Conservation (phyloP, 2,797 vertebrate genomes). For the Sebastes reedi region DNA sequence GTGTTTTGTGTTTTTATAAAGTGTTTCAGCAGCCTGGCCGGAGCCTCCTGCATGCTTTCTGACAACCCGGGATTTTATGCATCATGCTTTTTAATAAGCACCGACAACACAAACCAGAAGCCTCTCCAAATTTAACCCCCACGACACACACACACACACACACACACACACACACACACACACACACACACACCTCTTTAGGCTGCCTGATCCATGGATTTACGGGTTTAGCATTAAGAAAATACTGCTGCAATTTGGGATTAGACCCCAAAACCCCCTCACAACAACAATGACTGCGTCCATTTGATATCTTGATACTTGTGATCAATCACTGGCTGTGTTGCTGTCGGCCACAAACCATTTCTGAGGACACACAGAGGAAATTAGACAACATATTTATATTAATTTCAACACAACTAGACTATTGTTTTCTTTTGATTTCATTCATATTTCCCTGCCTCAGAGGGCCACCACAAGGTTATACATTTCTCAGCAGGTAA, state of each 20-base stretch:
- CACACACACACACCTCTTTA: constrained; percentile 60
- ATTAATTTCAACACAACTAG: neutral
- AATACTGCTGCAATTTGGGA: constrained; percentile 89
- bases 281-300: constrained; percentile 75
- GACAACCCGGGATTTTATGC: constrained; percentile 78
- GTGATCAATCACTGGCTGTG: constrained; percentile 64
- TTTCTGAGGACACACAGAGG: neutral
- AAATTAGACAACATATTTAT: neutral
- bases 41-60: constrained; percentile 46
- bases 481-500: neutral
- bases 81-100: constrained; percentile 82
- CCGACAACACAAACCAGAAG: constrained; percentile 69
- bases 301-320: constrained; percentile 85
- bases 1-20: neutral
- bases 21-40: constrained; percentile 12
- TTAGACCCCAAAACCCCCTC: constrained; percentile 85
- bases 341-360: neutral
- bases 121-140: constrained; percentile 68
- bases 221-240: constrained; percentile 86
- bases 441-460: neutral
- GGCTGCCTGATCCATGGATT: constrained; percentile 86
- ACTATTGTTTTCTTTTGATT: neutral
- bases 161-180: constrained; percentile 36
- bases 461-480: neutral
- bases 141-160: constrained; percentile 33